These are phyloP conservation scores for Pheosia tremula DNA, from an alignment of 2,888 invertebrate genomes.

Conservation along the genomic window DNA sequence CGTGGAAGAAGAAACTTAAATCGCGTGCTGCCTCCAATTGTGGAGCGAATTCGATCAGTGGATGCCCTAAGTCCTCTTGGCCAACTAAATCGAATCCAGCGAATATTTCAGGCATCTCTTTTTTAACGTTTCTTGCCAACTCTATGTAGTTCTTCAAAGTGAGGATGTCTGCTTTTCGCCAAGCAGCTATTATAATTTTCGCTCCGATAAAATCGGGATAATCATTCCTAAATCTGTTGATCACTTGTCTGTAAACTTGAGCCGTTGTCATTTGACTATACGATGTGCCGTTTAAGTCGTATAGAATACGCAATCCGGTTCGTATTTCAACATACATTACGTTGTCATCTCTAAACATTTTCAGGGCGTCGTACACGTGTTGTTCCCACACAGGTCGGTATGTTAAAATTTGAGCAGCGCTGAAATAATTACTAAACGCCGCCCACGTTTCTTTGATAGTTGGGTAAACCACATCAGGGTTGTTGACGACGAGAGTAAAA, in stretches of 20 bases:
- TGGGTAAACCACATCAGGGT: slow-evolving; percentile 73
- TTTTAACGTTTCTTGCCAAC: slow-evolving; percentile 65
- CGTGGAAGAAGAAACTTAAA: slow-evolving; percentile 90
- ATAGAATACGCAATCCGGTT: slow-evolving; percentile 85
- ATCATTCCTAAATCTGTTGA: slow-evolving; percentile 82
- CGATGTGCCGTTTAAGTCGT: slow-evolving; percentile 86
- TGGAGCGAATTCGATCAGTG: slow-evolving; percentile 85
- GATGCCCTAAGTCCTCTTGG: slow-evolving; percentile 89
- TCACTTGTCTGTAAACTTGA: slow-evolving; percentile 82
- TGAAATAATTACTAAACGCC: slow-evolving; percentile 81
- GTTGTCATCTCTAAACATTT: slow-evolving; percentile 86
- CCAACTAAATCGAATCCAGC: slow-evolving; percentile 93
- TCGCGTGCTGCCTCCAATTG: slow-evolving; percentile 78
- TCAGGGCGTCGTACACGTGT: slow-evolving; percentile 86
- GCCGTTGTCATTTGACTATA: slow-evolving; percentile 84
- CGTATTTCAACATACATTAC: slow-evolving; percentile 89
- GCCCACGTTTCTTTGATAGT: slow-evolving; percentile 85
- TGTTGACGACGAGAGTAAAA: slow-evolving; percentile 82
- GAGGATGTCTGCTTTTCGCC: slow-evolving; percentile 68
- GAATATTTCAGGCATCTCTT: slow-evolving; percentile 85
- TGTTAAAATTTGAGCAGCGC: slow-evolving; percentile 80
- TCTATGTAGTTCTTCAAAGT: slow-evolving; percentile 74
- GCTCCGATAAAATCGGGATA: slow-evolving; percentile 88
- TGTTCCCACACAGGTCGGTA: slow-evolving; percentile 87
- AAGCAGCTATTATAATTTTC: slow-evolving; percentile 88